Percentiles rank a stretch among this genome's conserved stretches.
Conservation (phyloP, 2,888 invertebrate species). For the Caenorhabditis sp. region DNA sequence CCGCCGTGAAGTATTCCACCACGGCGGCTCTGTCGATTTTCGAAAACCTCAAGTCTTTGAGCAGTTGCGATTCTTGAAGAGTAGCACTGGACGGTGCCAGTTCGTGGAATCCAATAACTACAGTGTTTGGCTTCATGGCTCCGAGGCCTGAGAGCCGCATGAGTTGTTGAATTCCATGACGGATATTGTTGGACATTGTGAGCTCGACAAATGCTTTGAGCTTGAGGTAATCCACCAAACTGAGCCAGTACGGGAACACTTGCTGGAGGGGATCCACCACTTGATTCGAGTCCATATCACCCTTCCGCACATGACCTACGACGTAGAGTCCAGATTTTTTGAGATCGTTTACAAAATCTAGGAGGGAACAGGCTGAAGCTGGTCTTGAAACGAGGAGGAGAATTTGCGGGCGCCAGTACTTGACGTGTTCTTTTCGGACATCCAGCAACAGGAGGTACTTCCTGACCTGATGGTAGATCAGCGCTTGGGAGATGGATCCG, state of each 20-base stretch:
- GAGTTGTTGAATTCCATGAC: constrained; percentile 93
- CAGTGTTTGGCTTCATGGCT: constrained; percentile 99
- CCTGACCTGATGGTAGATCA: constrained; percentile 94
- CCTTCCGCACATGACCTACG: constrained; percentile 84
- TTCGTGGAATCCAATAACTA: constrained; percentile 94
- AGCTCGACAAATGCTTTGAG: constrained; percentile 95
- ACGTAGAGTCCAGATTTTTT: constrained; percentile 92
- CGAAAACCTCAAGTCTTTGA: constrained; percentile 76
- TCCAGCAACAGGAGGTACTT: constrained; percentile 96
- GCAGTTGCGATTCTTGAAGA: constrained; percentile 81
- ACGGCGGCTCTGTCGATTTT: constrained; percentile 78
- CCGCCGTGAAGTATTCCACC: constrained; percentile 78
- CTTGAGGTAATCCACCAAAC: constrained; percentile 93
- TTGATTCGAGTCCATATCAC: constrained; percentile 80
- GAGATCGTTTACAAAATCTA: constrained; percentile 96
- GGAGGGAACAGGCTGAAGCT: constrained; percentile 90
- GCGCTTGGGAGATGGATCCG: constrained; percentile 97
- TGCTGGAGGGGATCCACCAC: constrained; percentile 85
- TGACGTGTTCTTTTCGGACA: constrained; percentile 94
- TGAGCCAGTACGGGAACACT: constrained; percentile 90
- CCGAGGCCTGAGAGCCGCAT: constrained; percentile 86
- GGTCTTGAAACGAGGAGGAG: constrained; percentile 93
- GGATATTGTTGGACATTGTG: constrained; percentile 88
- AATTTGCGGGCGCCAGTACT: constrained; percentile 97
- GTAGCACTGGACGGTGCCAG: constrained; percentile 86